Percentiles rank a stretch among this genome's conserved stretches.
phyloP scores from a whole-genome alignment of 2,797 vertebrate genomes.

The Scyliorhinus canicula region DNA sequence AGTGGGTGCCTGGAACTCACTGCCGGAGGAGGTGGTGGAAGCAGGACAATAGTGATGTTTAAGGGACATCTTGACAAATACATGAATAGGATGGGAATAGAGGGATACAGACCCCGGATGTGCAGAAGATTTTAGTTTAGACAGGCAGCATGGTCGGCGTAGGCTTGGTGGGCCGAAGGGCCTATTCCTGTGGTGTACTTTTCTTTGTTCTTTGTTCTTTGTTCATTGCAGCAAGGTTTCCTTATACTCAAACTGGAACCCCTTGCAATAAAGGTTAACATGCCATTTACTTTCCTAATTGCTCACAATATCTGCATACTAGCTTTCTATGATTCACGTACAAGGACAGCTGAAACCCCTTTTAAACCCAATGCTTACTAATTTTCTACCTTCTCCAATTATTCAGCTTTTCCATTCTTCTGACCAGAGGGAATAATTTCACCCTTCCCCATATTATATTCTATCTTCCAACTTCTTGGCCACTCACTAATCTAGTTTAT shows the following conservation, averaged over 20 bases:
- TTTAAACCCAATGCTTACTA: not conserved
- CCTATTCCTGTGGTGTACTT: too few relatives aligned
- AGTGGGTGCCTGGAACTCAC: too few relatives aligned
- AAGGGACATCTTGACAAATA: too few relatives aligned
- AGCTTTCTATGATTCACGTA: not conserved
- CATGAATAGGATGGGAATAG: too few relatives aligned
- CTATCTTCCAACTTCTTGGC: not conserved
- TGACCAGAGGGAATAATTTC: not conserved
- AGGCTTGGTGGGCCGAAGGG: too few relatives aligned
- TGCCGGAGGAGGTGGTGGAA: too few relatives aligned
- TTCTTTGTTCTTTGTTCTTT: too few relatives aligned
- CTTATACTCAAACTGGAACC: not conserved
- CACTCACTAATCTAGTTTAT: not conserved
- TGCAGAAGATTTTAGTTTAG: too few relatives aligned
- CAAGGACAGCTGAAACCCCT: not conserved
- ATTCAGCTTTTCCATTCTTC: not conserved
- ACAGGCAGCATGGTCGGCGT: too few relatives aligned
- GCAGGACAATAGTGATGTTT: too few relatives aligned
- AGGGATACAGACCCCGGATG: too few relatives aligned
- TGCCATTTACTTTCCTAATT: not conserved
- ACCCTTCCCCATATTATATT: not conserved
- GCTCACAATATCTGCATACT: not conserved
- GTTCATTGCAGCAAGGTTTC: not conserved
- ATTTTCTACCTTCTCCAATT: not conserved
- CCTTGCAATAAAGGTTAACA: not conserved